phyloP scores from a whole-genome alignment of 2,888 invertebrate species.

The Barypeithes pellucidus region DNA sequence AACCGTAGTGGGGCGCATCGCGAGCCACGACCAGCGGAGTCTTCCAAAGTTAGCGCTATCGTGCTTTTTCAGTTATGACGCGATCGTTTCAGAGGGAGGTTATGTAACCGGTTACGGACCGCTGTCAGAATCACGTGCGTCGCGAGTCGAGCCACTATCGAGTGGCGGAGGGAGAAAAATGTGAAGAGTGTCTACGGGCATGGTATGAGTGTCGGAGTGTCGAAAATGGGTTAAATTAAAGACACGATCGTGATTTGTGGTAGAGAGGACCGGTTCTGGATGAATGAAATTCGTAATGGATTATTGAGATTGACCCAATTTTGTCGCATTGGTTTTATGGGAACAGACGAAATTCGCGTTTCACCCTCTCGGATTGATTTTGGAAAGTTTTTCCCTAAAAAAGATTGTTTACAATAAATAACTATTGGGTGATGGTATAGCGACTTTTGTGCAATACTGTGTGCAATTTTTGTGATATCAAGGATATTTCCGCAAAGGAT shows the following conservation, averaged over 20 bases:
- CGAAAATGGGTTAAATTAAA: slow-evolving; percentile 30
- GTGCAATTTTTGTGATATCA: slow-evolving; percentile 57
- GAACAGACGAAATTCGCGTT: no score
- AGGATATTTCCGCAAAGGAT: slow-evolving; percentile 11
- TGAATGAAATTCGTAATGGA: background rate
- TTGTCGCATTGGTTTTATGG: no score
- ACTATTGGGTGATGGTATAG: background rate
- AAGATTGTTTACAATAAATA: background rate
- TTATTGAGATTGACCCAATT: no score
- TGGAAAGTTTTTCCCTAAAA: no score
- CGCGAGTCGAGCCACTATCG: slow-evolving; percentile 13
- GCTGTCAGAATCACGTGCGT: slow-evolving; percentile 48
- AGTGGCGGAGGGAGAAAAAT: slow-evolving; percentile 2
- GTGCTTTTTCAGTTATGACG: slow-evolving; percentile 42
- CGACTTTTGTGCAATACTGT: slow-evolving; percentile 39
- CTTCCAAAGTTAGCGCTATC: slow-evolving; percentile 21
- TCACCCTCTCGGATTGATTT: no score
- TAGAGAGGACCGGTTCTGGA: slow-evolving; percentile 2
- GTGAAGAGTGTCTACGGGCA: background rate
- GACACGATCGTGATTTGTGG: background rate
- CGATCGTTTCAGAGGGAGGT: slow-evolving; percentile 27
- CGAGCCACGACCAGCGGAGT: slow-evolving; percentile 20
- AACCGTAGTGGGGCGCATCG: slow-evolving; percentile 41
- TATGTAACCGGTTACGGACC: slow-evolving; percentile 26
- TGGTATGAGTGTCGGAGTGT: background rate